Evolutionary conservation across 2,797 vertebrate species (phyloP).

Genomic region (Acanthiza pusilla): DNA sequence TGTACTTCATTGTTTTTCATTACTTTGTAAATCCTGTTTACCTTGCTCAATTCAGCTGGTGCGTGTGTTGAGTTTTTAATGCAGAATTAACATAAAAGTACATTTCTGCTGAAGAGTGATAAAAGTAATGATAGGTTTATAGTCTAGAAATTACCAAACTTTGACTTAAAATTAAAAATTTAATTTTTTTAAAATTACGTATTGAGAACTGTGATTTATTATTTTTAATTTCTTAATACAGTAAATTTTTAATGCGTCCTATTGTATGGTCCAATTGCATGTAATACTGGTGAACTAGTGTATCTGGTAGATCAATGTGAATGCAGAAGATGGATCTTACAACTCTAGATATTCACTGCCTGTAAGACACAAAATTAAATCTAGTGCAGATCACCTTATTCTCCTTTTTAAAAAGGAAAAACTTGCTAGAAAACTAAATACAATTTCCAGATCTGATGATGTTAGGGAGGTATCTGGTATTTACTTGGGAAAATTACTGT

Average conservation of each 20-base stretch:
- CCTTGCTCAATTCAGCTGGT: background rate
- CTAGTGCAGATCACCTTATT: background rate
- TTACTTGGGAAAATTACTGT: background rate
- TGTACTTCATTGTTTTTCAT: background rate
- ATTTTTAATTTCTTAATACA: background rate
- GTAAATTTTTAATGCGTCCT: background rate
- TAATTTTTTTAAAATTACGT: background rate
- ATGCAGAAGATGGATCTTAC: background rate
- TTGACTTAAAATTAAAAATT: background rate
- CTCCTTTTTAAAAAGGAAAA: background rate
- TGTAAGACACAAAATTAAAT: background rate
- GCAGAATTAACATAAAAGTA: background rate
- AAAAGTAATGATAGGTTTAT: background rate
- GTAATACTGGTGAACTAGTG: background rate
- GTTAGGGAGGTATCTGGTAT: background rate
- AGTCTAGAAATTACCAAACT: background rate
- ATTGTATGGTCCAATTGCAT: background rate
- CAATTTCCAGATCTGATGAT: background rate
- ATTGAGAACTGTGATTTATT: background rate
- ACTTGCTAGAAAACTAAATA: background rate
- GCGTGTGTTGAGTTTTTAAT: background rate
- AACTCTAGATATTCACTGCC: too few species aligned
- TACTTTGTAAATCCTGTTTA: background rate
- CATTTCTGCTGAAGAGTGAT: background rate
- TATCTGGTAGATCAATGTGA: background rate